Evolutionary conservation across 2,113 vertebrate species (phyloP), one percentile per base, ranked within the genome.

Genomic region (Brachypodius melanocephalos): DNA sequence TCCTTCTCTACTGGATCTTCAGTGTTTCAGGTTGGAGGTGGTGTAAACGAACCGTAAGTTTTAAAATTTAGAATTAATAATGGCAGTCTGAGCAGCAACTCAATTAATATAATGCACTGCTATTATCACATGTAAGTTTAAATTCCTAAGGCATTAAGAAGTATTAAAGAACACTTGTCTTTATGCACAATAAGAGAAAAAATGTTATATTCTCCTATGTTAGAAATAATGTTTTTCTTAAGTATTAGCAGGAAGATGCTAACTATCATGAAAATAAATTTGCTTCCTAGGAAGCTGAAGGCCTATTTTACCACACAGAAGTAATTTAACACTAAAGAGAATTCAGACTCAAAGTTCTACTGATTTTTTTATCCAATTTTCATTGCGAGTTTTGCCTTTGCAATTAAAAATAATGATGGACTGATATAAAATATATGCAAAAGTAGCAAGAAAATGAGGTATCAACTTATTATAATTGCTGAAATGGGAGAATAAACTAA

Each of bases 371-470:
- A 13, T 9, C 40, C 11, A 77, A 5, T 69, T 88, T 88, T 46
- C 14, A 22, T 45, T 46, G 12, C 0, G 65, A 58, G 49, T 48
- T 85, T 95, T 91, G 12, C 6, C 43, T 86, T 76, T 28, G 7
- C 25, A 81, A 83, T 90, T 93, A 95, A 83, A 95, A 85, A 82
- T 82, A 93, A 85, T 85, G 32, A 78, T 57, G 15, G 12, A 79
- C 71, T 88, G 22, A 67, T 40, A 42, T 3, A 83, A 96, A 94
- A 94, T 43, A 65, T 49, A 57, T n/a, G 17, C 32, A 69, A 95
- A 92, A 2, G 40, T n/a, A 55, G 13, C 28, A 74, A 89, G 12
- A 79, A 94, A 96, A 92, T 63, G 57, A 80, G 57, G 2, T 34
- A 29, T 74, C 85, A 19, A 10, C 43, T 80, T 95, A 73, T 82